Evolutionary conservation across 2,888 invertebrate genomes (phyloP).

Genomic region (Coecobrya sp.): DNA sequence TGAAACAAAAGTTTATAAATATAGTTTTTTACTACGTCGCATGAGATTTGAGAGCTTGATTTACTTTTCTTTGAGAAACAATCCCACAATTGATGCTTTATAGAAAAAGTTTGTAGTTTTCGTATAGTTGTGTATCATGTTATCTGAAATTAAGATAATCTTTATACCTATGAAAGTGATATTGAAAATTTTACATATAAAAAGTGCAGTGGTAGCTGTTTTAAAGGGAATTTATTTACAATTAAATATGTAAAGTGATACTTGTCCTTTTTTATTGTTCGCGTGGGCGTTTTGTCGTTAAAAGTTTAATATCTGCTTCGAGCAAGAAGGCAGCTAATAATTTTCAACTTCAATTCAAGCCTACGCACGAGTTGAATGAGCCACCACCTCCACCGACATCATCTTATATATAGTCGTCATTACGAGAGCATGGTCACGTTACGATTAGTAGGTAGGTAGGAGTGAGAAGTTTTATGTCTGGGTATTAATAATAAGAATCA

Average conservation of each 20-base stretch:
- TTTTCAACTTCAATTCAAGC: not conserved
- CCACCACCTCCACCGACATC: not conserved
- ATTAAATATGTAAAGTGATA: not conserved
- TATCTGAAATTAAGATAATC: not conserved
- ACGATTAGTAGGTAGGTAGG: too few relatives aligned
- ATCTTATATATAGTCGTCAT: too few relatives aligned
- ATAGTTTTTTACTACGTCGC: not conserved
- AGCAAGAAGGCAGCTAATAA: not conserved
- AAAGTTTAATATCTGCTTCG: not conserved
- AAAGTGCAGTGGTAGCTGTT: not conserved
- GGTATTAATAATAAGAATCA: too few relatives aligned
- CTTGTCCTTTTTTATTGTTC: not conserved
- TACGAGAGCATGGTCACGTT: too few relatives aligned
- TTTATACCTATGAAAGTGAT: not conserved
- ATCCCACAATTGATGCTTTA: not conserved
- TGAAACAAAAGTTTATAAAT: not conserved
- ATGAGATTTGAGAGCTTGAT: not conserved
- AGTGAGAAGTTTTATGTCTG: too few relatives aligned
- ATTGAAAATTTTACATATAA: not conserved
- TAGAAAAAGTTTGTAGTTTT: not conserved
- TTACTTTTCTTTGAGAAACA: not conserved
- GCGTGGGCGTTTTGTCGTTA: conserved; percentile 11
- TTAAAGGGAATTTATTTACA: not conserved
- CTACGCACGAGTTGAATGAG: not conserved
- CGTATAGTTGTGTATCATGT: not conserved